These are phyloP conservation scores for Pseudococcus viburni DNA, from an alignment of 2,888 invertebrate species.

Conservation along the genomic window DNA sequence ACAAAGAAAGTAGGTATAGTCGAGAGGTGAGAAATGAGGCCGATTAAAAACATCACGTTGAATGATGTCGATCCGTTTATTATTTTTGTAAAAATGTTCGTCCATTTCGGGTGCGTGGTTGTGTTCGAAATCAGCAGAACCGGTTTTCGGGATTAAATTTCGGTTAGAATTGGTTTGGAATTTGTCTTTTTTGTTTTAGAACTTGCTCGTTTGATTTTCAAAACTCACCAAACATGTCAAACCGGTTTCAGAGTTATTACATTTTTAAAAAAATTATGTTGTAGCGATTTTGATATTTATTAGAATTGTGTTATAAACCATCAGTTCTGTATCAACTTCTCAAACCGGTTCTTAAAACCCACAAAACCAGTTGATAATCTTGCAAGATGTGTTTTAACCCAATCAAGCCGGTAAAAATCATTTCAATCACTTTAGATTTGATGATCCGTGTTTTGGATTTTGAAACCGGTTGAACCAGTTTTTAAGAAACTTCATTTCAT, in stretches of 20 bases:
- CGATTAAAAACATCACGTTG: background rate
- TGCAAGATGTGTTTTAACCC: too few species aligned
- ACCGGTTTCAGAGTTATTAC: too few species aligned
- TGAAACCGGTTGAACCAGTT: background rate
- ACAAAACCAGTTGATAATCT: too few species aligned
- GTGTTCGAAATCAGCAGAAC: background rate
- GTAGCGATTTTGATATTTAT: too few species aligned
- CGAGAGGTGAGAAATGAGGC: background rate
- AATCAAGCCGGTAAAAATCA: background rate
- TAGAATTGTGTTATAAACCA: too few species aligned
- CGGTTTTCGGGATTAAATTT: background rate
- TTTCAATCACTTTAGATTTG: background rate
- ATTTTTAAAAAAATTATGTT: too few species aligned
- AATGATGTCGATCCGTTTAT: background rate
- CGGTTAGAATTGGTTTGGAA: background rate
- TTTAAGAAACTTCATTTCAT: background rate
- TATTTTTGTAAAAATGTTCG: background rate
- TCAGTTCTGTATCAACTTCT: too few species aligned
- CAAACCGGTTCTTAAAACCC: too few species aligned
- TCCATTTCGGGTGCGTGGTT: background rate
- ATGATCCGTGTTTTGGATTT: background rate
- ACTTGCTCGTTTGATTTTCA: too few species aligned
- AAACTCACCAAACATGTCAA: too few species aligned
- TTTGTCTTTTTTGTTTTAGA: too few species aligned
- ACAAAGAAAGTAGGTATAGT: background rate